Evolutionary conservation across 2,797 vertebrate genomes (phyloP), one percentile per base, ranked within the genome.

Genomic region (Lerista edwardsae): DNA sequence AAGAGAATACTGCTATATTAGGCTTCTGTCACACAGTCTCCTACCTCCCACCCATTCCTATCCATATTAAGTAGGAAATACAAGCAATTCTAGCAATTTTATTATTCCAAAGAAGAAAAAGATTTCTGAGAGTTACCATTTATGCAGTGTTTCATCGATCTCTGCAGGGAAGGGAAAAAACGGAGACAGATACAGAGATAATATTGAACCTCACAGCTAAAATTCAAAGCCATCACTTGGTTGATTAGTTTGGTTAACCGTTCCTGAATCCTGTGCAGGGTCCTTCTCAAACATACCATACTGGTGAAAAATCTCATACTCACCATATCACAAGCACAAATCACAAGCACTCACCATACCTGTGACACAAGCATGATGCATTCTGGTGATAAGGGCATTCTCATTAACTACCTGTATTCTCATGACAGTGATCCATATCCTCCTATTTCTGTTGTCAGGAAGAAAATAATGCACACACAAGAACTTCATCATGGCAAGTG

Each of bases 1-100:
- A 94, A 93, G 93, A 93, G 91, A 93, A 94, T 93, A 95, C 93
- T 95, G 94, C 94, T 96, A 92, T 94, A 94, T 94, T 95, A 95
- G n/a, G 95, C 93, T 94, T 95, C 93, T 92, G 79, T 91, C 86
- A 90, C 0, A 59, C 88, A 93, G 91, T 93, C 92, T 90, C 89
- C 91, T 7, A 15, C n/a, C 91, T 94, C 93, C 91, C 91, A 90
- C 92, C 92, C 10, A 59, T 34, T 91, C 92, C 10, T 61, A 36
- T 92, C 89, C 90, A 89, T 91, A 93, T 94, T 92, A 94, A 95
- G 91, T 79, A 90, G 75, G 88, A 91, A 95, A 94, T 94, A 90
- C 91, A 93, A 93, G 92, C 94, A 89, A 89, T 94, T 91, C 76
- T 80, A 82, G 91, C 88, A 92, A 91, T 88, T 89, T 87, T 84